Evolutionary conservation across 2,888 invertebrate species (phyloP).

Genomic region (Myopa testacea): DNA sequence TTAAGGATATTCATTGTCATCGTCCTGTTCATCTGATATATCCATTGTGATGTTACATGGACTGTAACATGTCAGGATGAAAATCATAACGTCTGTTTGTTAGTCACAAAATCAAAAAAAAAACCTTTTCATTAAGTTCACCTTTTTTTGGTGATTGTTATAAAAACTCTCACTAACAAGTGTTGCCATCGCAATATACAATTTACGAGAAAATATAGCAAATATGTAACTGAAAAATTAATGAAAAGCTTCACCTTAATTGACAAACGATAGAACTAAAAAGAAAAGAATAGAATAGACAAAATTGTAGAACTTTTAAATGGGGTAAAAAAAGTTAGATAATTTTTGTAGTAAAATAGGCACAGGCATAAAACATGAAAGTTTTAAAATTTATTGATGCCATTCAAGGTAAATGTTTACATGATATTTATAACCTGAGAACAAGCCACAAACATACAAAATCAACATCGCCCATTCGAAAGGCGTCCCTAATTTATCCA

Average conservation of each 20-base stretch:
- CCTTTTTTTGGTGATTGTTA: slow-evolving; percentile 2
- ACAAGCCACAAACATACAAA: slow-evolving; percentile 9
- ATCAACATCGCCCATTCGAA: background rate
- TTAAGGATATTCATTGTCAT: no score
- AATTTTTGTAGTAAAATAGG: no score
- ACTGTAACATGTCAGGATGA: no score
- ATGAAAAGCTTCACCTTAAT: background rate
- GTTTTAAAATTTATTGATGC: no score
- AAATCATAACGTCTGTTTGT: background rate
- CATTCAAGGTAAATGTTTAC: background rate
- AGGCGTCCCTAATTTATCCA: background rate
- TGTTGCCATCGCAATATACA: slow-evolving; percentile 9
- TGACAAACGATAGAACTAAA: background rate
- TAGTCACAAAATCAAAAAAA: background rate
- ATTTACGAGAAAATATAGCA: background rate
- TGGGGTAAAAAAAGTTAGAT: no score
- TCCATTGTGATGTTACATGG: no score
- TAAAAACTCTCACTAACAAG: background rate
- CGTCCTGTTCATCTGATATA: no score
- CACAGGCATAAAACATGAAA: no score
- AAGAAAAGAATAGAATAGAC: background rate
- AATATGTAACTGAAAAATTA: background rate
- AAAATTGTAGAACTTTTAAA: no score
- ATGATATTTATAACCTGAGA: slow-evolving; percentile 8
- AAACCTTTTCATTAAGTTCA: background rate